Evolutionary conservation across 2,113 vertebrate genomes (phyloP).

Genomic region (Pungitius pungitius): DNA sequence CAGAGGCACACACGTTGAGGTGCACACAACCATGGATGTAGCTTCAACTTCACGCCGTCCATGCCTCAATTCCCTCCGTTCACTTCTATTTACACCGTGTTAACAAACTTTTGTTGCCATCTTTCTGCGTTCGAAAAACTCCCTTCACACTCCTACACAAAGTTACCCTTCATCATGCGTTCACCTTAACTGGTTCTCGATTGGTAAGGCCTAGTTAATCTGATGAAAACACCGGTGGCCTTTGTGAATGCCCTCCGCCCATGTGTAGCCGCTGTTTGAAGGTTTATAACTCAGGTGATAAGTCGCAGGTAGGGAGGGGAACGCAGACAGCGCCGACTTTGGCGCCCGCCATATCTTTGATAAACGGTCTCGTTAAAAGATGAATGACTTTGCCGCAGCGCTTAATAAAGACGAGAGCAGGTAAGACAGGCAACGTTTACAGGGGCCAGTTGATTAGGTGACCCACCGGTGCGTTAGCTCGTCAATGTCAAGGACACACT

Average conservation of each 20-base stretch:
- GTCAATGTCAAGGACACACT: constrained; percentile 64
- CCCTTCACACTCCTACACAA: background rate
- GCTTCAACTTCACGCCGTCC: background rate
- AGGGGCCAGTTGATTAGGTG: constrained; percentile 65
- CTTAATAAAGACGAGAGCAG: constrained; percentile 59
- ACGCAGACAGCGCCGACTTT: constrained; percentile 42
- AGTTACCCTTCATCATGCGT: background rate
- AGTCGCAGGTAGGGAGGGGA: constrained; percentile 44
- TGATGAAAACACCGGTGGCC: constrained; percentile 38
- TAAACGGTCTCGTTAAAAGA: constrained; percentile 71
- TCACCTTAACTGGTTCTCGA: constrained; percentile 14
- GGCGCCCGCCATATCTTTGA: constrained; percentile 60
- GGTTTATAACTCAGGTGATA: constrained; percentile 66
- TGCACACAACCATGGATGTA: constrained; percentile 7
- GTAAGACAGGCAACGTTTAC: constrained; percentile 63
- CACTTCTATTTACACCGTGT: background rate
- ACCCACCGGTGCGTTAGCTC: constrained; percentile 44
- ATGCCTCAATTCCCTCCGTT: background rate
- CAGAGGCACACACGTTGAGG: constrained; percentile 2
- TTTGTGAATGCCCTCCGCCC: constrained; percentile 41
- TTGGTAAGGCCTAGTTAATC: constrained; percentile 26
- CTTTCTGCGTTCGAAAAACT: constrained; percentile 7
- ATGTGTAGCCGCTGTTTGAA: constrained; percentile 58
- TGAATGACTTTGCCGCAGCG: constrained; percentile 61
- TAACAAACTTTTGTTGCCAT: background rate